phyloP scores from a whole-genome alignment of 2,113 vertebrate species.

The Tiliqua scincoides region DNA sequence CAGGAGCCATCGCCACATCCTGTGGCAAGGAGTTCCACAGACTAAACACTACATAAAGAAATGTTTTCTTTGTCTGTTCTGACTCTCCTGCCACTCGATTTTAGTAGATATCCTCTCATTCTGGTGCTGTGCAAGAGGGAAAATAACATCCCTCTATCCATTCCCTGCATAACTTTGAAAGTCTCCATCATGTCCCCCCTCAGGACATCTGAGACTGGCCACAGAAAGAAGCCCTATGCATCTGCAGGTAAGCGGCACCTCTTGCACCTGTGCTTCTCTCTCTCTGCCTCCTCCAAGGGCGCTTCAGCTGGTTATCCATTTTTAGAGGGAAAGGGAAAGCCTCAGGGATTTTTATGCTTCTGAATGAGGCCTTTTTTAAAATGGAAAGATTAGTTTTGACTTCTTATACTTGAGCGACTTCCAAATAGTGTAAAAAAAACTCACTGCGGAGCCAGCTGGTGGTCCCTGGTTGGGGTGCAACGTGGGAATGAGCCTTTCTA shows the following conservation, averaged over 20 bases:
- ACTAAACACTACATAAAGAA: too few species aligned
- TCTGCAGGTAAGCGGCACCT: background rate
- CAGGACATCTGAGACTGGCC: too few species aligned
- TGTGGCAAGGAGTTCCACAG: too few species aligned
- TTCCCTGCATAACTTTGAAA: too few species aligned
- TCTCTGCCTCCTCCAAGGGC: background rate
- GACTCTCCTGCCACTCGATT: too few species aligned
- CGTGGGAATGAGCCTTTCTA: fast-evolving
- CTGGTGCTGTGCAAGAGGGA: too few species aligned
- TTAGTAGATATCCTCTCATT: too few species aligned
- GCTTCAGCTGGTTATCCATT: background rate
- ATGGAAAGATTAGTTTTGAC: background rate
- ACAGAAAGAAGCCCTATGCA: background rate
- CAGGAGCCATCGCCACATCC: too few species aligned
- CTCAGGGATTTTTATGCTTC: background rate
- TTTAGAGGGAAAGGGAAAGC: background rate
- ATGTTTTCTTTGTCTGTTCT: too few species aligned
- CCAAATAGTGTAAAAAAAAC: background rate
- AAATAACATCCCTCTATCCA: too few species aligned
- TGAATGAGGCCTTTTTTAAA: background rate
- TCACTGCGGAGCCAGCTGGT: background rate
- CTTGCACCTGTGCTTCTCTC: background rate
- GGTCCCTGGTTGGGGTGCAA: background rate
- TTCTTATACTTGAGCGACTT: background rate
- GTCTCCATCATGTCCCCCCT: too few species aligned